Conservation (phyloP, 2,888 invertebrate species). For the Platycheirus rosarum region DNA sequence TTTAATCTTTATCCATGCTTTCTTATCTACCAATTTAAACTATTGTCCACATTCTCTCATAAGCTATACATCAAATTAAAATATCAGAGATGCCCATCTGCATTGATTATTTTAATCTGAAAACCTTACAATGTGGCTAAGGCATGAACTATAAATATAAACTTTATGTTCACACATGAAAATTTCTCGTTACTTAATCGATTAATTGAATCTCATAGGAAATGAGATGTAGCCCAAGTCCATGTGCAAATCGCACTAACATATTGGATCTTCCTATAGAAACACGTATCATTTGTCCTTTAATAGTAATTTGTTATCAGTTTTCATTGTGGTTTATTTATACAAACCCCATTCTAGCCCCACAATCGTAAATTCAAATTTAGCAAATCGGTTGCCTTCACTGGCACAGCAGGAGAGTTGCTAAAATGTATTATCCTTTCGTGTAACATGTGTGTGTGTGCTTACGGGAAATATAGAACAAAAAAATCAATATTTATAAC, state of each 20-base stretch:
- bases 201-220: conserved; percentile 8
- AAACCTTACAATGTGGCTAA: too few relatives aligned
- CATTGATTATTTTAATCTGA: too few relatives aligned
- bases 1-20: too few relatives aligned
- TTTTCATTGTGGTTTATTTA: conserved; percentile 24
- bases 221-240: not conserved
- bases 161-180: not conserved
- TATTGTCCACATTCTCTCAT: too few relatives aligned
- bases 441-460: conserved; percentile 12
- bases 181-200: not conserved
- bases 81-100: too few relatives aligned
- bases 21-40: too few relatives aligned
- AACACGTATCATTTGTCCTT: not conserved
- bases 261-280: too few relatives aligned
- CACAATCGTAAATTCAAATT: not conserved
- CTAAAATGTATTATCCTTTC: conserved; percentile 29
- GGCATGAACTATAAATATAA: not conserved
- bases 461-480: not conserved
- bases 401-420: not conserved
- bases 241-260: too few relatives aligned
- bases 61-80: too few relatives aligned
- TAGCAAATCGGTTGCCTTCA: not conserved
- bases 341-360: not conserved
- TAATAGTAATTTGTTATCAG: conserved; percentile 11
- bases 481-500: conserved; percentile 45